phyloP scores from a whole-genome alignment of 2,888 invertebrate species.

The Teleogryllus oceanicus region DNA sequence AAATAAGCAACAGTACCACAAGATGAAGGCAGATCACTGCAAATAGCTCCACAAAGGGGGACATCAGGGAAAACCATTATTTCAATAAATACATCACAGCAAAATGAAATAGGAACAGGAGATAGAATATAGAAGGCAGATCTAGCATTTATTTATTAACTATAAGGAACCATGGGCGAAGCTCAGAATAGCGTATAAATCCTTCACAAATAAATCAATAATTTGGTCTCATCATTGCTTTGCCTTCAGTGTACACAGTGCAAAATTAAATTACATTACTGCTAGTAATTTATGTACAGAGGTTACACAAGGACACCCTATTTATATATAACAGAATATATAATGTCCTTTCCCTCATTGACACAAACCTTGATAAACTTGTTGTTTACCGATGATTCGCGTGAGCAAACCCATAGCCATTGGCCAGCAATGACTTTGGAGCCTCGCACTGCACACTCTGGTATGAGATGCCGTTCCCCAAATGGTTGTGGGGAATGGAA shows the following conservation, averaged over 20 bases:
- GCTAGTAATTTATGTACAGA: not conserved
- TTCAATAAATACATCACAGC: not conserved
- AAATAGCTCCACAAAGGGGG: not conserved
- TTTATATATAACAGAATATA: not conserved
- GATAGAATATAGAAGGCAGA: not conserved
- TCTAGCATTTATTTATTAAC: not conserved
- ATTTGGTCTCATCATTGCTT: not conserved
- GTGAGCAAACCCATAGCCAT: not conserved
- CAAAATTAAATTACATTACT: too few relatives aligned
- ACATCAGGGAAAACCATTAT: not conserved
- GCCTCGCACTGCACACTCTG: slow-evolving; percentile 1
- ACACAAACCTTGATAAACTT: not conserved
- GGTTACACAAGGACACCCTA: not conserved
- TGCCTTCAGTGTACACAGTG: not conserved
- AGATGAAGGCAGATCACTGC: slow-evolving; percentile 18
- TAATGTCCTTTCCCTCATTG: not conserved
- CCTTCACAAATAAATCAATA: not conserved
- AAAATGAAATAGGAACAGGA: not conserved
- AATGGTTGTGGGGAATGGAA: not conserved
- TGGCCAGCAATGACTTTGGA: slow-evolving; percentile 6
- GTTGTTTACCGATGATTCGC: not conserved
- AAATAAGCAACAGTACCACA: slow-evolving; percentile 24
- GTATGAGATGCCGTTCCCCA: not conserved
- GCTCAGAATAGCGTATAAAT: not conserved
- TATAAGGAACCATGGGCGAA: not conserved